These are phyloP conservation scores for Protophormia terraenovae DNA, from an alignment of 2,888 invertebrate species.

Conservation along the genomic window DNA sequence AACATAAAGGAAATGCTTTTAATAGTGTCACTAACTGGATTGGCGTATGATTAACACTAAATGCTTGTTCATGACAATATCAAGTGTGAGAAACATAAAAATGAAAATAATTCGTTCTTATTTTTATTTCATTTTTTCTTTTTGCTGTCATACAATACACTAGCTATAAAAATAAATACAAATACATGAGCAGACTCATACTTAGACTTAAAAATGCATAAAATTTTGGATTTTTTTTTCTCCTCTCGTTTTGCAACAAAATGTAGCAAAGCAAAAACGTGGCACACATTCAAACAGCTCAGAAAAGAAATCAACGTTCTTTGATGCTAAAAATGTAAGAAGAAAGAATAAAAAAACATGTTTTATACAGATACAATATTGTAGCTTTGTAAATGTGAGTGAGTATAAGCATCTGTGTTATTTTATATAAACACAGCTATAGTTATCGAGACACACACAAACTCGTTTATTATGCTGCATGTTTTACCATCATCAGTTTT, in stretches of 20 bases:
- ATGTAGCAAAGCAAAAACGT: background rate
- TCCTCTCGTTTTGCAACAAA: background rate
- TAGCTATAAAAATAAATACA: conserved; percentile 37
- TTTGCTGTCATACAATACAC: conserved; percentile 22
- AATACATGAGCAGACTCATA: background rate
- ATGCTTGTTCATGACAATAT: conserved; percentile 50
- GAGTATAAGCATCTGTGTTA: background rate
- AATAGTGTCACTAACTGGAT: conserved; percentile 65
- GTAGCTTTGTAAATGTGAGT: background rate
- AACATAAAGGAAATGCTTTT: conserved; percentile 61
- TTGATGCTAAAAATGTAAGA: conserved; percentile 28
- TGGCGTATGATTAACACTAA: conserved; percentile 67
- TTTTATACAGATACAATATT: conserved; percentile 38
- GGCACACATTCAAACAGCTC: background rate
- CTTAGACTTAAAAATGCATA: conserved; percentile 48
- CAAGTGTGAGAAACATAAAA: conserved; percentile 35
- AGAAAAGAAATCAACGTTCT: conserved; percentile 4
- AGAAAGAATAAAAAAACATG: background rate
- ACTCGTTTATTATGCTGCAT: conserved; percentile 43
- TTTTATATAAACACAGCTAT: too few species aligned
- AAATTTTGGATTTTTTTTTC: background rate
- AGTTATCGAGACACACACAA: background rate
- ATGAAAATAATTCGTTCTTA: conserved; percentile 26
- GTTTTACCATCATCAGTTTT: conserved; percentile 63
- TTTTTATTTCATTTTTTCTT: too few species aligned